Evolutionary conservation across 2,888 invertebrate species (phyloP).

Genomic region (Resseliella maxima): DNA sequence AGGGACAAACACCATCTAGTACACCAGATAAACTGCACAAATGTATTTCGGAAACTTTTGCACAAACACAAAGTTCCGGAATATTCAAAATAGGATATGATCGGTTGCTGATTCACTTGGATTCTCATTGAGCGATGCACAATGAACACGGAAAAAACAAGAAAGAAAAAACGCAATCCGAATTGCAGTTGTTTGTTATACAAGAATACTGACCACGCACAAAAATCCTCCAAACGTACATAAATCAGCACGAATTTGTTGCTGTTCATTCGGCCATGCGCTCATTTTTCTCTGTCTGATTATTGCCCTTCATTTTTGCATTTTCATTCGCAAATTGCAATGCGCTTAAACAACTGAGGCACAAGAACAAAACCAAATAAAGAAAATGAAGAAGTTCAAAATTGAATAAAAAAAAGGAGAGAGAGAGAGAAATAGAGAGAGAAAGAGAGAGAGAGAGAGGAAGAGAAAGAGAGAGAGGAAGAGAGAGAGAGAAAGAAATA

Average conservation of each 20-base stretch:
- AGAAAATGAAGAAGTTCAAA: not conserved
- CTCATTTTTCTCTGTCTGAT: not conserved
- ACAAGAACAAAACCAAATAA: conserved; percentile 24
- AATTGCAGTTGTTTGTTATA: not conserved
- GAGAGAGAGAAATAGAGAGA: not conserved
- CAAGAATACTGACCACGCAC: not conserved
- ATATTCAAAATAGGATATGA: too few relatives aligned
- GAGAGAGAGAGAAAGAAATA: too few relatives aligned
- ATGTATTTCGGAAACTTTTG: not conserved
- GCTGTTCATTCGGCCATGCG: not conserved
- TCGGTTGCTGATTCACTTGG: too few relatives aligned
- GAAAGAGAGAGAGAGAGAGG: too few relatives aligned
- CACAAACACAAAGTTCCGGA: too few relatives aligned
- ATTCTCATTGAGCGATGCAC: too few relatives aligned
- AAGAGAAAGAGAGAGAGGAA: too few relatives aligned
- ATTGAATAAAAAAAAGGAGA: not conserved
- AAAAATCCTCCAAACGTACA: not conserved
- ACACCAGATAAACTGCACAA: not conserved
- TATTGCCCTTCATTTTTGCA: not conserved
- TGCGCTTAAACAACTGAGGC: not conserved
- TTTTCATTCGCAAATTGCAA: not conserved
- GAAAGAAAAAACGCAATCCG: too few relatives aligned
- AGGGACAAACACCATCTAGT: too few relatives aligned
- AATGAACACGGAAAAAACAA: too few relatives aligned
- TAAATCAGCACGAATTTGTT: not conserved